Conservation (phyloP, 2,113 vertebrate genomes). For the Cebus imitator region DNA sequence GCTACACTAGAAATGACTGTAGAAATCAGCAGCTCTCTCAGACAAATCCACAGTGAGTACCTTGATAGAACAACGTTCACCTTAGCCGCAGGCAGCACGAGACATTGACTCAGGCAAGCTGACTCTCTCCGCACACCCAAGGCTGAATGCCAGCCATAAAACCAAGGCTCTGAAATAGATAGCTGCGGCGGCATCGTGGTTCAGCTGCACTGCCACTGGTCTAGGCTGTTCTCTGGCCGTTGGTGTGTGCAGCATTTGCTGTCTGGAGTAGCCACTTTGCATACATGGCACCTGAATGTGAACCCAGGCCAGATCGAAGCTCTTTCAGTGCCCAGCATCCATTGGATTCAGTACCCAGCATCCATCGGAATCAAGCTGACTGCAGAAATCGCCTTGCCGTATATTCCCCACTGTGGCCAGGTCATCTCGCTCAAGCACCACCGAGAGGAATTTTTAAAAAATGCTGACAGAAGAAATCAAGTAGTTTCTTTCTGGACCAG, state of each 20-base stretch:
- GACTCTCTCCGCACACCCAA: slow-evolving; percentile 36
- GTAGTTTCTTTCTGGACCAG: slow-evolving; percentile 43
- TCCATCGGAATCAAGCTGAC: slow-evolving; percentile 61
- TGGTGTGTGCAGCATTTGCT: slow-evolving; percentile 18
- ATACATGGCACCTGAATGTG: slow-evolving; percentile 46
- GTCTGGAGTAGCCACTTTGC: slow-evolving; percentile 43
- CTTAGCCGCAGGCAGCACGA: neutral
- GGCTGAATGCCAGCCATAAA: slow-evolving; percentile 61
- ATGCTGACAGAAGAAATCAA: neutral
- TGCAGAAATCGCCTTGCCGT: slow-evolving; percentile 42
- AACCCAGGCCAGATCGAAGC: slow-evolving; percentile 69
- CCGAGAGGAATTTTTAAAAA: neutral
- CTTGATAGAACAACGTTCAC: neutral
- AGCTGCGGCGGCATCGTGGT: neutral
- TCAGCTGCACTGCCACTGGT: neutral
- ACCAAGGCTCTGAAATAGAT: slow-evolving; percentile 43
- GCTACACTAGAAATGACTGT: neutral
- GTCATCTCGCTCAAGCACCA: neutral
- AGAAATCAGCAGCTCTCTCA: slow-evolving; percentile 69
- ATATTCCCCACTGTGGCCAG: neutral
- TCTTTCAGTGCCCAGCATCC: slow-evolving; percentile 57
- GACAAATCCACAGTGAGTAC: slow-evolving; percentile 56
- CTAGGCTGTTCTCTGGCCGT: slow-evolving; percentile 45
- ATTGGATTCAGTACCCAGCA: slow-evolving; percentile 52
- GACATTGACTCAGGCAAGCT: slow-evolving; percentile 62